Base-by-base conservation (phyloP, 2,888 invertebrate genomes). In the Orthosia incerta region DNA sequence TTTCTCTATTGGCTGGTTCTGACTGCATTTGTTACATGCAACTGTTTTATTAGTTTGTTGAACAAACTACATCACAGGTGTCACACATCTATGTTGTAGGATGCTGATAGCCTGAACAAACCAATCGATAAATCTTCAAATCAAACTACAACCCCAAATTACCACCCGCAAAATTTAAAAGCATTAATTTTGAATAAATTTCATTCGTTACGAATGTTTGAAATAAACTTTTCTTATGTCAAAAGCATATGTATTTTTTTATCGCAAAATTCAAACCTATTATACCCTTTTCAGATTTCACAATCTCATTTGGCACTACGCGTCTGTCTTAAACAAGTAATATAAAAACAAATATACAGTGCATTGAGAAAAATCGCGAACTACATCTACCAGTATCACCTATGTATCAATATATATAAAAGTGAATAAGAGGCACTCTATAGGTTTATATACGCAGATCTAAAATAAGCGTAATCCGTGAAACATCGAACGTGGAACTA, bases 401-500 rank as follows among this genome's bases (percentile, higher is more conserved):
- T 95, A 95, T 90, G 95, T 95, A 95, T 95, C 95, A 95, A 95
- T 95, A 95, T 95, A 95, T 96, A 96, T 96, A 96, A 96, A 96
- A 95, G 96, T 96, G 96, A 96, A 96, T 94, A 96, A 96, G 95
- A 96, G 96, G 96, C 96, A 96, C 96, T 96, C 95, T 96, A 96
- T 95, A 96, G 95, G 96, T 96, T 95, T 93, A 93, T 86, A 93
- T 95, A 95, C 95, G 95, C 96, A 95, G 95, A 94, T 95, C 84
- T 92, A 91, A 94, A 94, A 91, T 94, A 96, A 95, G 96, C 96
- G 94, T 96, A 95, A 93, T 95, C 91, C 91, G 91, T 93, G 92
- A 95, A 95, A 95, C 93, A 93, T 93, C 90, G 91, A 95, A 94
- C 90, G 89, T 92, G 87, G 92, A 93, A 91, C 90, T 87, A 88